Evolutionary conservation across 2,888 invertebrate species (phyloP).

Genomic region (Tillus elongatus): DNA sequence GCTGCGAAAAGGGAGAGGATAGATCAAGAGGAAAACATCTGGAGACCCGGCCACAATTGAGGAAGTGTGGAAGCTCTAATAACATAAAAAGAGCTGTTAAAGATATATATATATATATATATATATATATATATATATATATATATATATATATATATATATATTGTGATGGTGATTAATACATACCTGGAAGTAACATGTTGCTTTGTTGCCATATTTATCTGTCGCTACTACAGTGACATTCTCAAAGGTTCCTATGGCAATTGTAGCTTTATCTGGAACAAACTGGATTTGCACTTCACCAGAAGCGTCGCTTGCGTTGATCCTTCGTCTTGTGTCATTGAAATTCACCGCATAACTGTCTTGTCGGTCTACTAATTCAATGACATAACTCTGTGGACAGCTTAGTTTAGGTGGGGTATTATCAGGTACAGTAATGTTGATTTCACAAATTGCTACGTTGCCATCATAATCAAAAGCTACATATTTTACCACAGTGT

Average conservation of each 20-base stretch:
- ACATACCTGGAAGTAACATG: constrained; percentile 86
- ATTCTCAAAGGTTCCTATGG: constrained; percentile 81
- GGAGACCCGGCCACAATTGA: too few species aligned
- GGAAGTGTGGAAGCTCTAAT: too few species aligned
- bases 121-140: too few species aligned
- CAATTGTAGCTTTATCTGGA: constrained; percentile 76
- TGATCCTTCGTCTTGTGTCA: constrained; percentile 75
- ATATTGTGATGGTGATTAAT: too few species aligned
- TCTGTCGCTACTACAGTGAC: constrained; percentile 85
- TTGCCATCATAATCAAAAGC: constrained; percentile 97
- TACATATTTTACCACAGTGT: constrained; percentile 87
- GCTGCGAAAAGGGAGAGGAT: too few species aligned
- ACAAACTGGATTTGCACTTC: constrained; percentile 74
- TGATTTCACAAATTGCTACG: constrained; percentile 93
- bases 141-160: too few species aligned
- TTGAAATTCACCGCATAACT: constrained; percentile 87
- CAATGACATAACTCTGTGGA: constrained; percentile 89
- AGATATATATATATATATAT: too few species aligned
- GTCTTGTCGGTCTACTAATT: constrained; percentile 80
- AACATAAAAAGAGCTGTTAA: too few species aligned
- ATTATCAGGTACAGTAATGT: constrained; percentile 88
- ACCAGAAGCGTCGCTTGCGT: constrained; percentile 80
- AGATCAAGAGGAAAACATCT: too few species aligned
- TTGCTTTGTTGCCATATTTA: constrained; percentile 77
- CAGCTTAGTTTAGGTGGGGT: constrained; percentile 85